Evolutionary conservation across 2,113 vertebrate genomes (phyloP).

Genomic region (Channa argus): DNA sequence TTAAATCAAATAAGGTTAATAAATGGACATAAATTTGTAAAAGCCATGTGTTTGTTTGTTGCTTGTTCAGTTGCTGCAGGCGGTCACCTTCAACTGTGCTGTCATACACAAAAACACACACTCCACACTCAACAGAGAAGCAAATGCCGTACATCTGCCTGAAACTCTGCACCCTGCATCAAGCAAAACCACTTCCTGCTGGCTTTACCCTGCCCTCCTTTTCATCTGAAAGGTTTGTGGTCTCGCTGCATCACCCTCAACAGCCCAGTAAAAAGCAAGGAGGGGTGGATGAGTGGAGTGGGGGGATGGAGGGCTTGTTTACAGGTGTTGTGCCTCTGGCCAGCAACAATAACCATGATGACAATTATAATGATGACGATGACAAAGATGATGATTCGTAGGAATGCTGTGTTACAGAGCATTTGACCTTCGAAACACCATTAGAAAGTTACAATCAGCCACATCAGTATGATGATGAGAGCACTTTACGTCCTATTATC

Average conservation of each 20-base stretch:
- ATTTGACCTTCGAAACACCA: slow-evolving; percentile 49
- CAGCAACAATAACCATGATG: slow-evolving; percentile 33
- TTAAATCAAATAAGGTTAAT: slow-evolving; percentile 78
- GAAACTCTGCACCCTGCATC: slow-evolving; percentile 28
- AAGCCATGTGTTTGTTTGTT: slow-evolving; percentile 33
- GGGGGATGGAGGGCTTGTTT: slow-evolving; percentile 24
- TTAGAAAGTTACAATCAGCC: slow-evolving; percentile 29
- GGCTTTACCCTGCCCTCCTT: slow-evolving; percentile 57
- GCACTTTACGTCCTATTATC: slow-evolving; percentile 57
- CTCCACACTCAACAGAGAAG: slow-evolving; percentile 22
- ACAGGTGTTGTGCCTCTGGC: slow-evolving; percentile 80
- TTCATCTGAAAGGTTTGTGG: slow-evolving; percentile 72
- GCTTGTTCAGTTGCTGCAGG: slow-evolving; percentile 14
- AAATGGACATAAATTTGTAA: slow-evolving; percentile 71
- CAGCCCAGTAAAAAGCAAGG: slow-evolving; percentile 29
- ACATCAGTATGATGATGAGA: slow-evolving; percentile 27
- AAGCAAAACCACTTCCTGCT: slow-evolving; percentile 72
- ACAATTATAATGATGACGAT: slow-evolving; percentile 61
- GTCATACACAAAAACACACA: slow-evolving; percentile 18
- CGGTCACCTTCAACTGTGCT: not conserved
- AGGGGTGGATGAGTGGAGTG: slow-evolving; percentile 2
- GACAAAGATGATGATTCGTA: slow-evolving; percentile 58
- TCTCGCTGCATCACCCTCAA: slow-evolving; percentile 57
- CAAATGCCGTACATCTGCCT: slow-evolving; percentile 68
- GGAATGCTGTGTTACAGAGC: slow-evolving; percentile 28